phyloP scores from a whole-genome alignment of 2,113 vertebrate genomes.

The Dipodomys spectabilis region DNA sequence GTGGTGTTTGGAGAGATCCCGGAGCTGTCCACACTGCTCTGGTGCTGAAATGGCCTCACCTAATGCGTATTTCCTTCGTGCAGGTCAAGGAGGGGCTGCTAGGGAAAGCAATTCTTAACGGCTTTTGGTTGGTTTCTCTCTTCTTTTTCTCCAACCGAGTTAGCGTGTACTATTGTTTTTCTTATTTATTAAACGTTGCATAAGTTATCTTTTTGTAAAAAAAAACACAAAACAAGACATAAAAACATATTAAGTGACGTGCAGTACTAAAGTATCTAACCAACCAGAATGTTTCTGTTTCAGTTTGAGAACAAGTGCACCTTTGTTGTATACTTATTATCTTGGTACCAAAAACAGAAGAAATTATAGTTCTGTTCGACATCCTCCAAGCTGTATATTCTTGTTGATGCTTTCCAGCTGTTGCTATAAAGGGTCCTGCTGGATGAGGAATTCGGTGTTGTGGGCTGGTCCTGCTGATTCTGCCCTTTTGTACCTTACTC shows the following conservation, averaged over 20 bases:
- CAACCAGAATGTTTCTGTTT: slow-evolving; percentile 76
- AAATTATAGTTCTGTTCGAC: slow-evolving; percentile 82
- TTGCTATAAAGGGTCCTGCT: slow-evolving; percentile 77
- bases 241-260: slow-evolving; percentile 68
- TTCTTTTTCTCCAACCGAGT: slow-evolving; percentile 63
- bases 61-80: slow-evolving; percentile 52
- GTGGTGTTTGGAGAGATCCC: slow-evolving; percentile 7
- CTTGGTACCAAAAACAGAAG: slow-evolving; percentile 82
- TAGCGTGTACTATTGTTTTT: slow-evolving; percentile 61
- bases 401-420: slow-evolving; percentile 80
- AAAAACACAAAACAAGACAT: background rate
- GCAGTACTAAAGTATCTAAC: slow-evolving; percentile 80
- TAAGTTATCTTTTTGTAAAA: slow-evolving; percentile 62
- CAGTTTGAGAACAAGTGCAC: slow-evolving; percentile 75
- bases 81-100: slow-evolving; percentile 66
- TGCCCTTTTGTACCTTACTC: slow-evolving; percentile 82
- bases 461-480: slow-evolving; percentile 85
- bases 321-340: slow-evolving; percentile 83
- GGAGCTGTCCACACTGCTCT: slow-evolving; percentile 72
- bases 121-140: slow-evolving; percentile 68
- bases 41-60: slow-evolving; percentile 73
- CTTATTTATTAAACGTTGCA: slow-evolving; percentile 64
- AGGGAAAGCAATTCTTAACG: slow-evolving; percentile 60
- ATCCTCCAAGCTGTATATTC: slow-evolving; percentile 77
- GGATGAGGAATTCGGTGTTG: slow-evolving; percentile 82